These are phyloP conservation scores for Meandrusa payeni DNA, from an alignment of 2,888 invertebrate genomes.

Conservation along the genomic window DNA sequence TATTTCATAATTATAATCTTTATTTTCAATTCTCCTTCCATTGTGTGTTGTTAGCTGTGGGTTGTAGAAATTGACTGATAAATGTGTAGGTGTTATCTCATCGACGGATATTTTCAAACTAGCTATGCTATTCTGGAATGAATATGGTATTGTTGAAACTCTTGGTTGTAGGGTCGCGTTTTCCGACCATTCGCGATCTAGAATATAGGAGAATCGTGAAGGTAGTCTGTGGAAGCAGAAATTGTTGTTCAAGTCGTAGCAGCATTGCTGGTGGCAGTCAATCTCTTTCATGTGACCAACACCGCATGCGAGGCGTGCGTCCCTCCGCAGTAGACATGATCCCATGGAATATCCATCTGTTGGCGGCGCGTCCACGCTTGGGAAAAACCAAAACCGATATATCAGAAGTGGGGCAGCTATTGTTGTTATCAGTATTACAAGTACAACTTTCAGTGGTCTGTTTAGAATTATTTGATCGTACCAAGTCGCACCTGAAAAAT, in stretches of 20 bases:
- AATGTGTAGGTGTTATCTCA: conserved; percentile 57
- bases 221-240: conserved; percentile 78
- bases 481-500: conserved; percentile 58
- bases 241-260: conserved; percentile 62
- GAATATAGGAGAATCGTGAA: conserved; percentile 71
- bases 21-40: conserved; percentile 46
- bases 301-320: conserved; percentile 58
- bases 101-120: conserved; percentile 53
- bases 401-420: conserved; percentile 53
- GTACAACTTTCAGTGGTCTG: conserved; percentile 50
- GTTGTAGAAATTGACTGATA: conserved; percentile 58
- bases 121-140: conserved; percentile 41
- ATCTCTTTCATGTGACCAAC: conserved; percentile 42
- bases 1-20: conserved; percentile 48
- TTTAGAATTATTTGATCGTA: conserved; percentile 60
- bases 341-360: conserved; percentile 63
- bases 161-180: conserved; percentile 50
- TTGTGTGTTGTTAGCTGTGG: conserved; percentile 33
- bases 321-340: conserved; percentile 54
- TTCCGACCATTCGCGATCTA: conserved; percentile 54
- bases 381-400: conserved; percentile 51
- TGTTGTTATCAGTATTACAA: conserved; percentile 41
- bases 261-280: conserved; percentile 71
- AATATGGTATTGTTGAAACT: conserved; percentile 53
- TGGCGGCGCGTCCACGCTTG: conserved; percentile 45